These are phyloP conservation scores for Coregonus clupeaformis DNA, from an alignment of 2,113 vertebrate genomes.

Conservation along the genomic window DNA sequence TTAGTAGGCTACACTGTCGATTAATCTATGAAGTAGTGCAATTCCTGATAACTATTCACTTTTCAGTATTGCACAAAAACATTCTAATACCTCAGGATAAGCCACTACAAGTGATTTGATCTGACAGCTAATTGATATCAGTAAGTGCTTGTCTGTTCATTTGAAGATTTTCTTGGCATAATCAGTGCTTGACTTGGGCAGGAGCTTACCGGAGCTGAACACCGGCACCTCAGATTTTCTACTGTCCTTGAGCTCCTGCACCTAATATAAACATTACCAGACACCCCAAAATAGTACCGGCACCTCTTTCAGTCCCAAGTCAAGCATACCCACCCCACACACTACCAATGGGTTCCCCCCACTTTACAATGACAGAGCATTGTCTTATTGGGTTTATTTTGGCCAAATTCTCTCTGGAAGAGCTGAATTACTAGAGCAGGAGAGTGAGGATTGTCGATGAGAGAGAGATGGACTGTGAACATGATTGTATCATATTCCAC, in stretches of 20 bases:
- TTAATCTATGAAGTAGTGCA: neutral
- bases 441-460: neutral
- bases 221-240: no score
- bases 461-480: neutral
- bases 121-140: conserved; percentile 16
- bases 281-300: no score
- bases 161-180: conserved; percentile 35
- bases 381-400: neutral
- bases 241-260: no score
- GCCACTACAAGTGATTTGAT: conserved; percentile 32
- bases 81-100: conserved; percentile 69
- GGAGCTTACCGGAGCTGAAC: no score
- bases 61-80: conserved; percentile 56
- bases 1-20: neutral
- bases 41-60: conserved; percentile 11
- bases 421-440: neutral
- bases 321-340: conserved; percentile 22
- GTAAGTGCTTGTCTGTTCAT: conserved; percentile 34
- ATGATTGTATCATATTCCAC: neutral
- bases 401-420: neutral
- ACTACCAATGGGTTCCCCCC: conserved; percentile 55
- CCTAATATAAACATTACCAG: no score
- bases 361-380: conserved; percentile 28
- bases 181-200: no score
- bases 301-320: no score